Evolutionary conservation across 2,113 vertebrate species (phyloP), one percentile per base, ranked within the genome.

Genomic region (Acanthisitta chloris): DNA sequence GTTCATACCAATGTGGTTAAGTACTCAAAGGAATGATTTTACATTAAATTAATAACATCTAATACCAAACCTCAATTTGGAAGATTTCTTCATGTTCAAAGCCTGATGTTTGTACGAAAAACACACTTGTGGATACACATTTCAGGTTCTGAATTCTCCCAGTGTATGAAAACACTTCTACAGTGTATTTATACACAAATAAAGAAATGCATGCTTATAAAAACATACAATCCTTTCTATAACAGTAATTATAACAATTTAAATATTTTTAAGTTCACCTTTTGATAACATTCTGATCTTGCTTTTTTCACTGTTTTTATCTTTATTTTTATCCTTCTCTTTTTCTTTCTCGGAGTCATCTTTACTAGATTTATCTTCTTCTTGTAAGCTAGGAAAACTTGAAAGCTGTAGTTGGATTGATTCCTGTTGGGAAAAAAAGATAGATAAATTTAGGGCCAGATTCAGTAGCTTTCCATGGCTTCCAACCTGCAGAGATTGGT

Each of bases 211-310:
- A 79, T 26, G 28, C 34, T 77, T 62, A 21, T 21, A 57, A 74
- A 77, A 90, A 78, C 15, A 61, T 10, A 88, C 17, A 19, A 40
- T 54, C 9, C 4, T 66, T 93, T 71, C 52, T 58, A 19, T 18
- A 82, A 40, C 16, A 58, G 17, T 29, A 83, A 65, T 23, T 55
- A 74, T 4, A 79, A n/a, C 36, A 80, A 80, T n/a, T 86, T n/a
- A 91, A 97, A 90, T 40, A 77, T 55, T 94, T 94, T 94, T 61
- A 90, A 92, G 76, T 97, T 98, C 97, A 99, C 99, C 99, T 99
- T 99, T 99, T 93, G 99, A 98, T 95, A 98, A 97, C 96, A 98
- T 98, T 96, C 97, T 97, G 95, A 98, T 99, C 98, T 99, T 99
- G 98, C 58, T 94, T 92, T 98, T 98, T 97, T 98, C 98, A 96